Evolutionary conservation across 1,140 invertebrate species (phyloP).

Genomic region (Schmidtea mediterranea): DNA sequence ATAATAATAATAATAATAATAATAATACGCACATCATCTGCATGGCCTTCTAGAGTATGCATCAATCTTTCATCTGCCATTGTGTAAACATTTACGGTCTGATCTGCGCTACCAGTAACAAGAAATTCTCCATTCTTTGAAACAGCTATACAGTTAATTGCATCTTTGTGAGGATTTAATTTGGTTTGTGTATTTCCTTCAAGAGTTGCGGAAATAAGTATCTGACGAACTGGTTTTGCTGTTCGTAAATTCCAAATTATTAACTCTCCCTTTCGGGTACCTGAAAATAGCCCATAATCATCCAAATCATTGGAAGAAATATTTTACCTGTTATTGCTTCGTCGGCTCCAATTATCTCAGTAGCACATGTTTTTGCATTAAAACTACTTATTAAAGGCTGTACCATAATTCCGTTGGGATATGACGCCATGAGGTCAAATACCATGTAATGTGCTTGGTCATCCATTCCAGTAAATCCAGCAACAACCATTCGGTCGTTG

Average conservation of each 20-base stretch:
- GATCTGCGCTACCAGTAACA: conserved; percentile 22
- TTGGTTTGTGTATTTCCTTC: background rate
- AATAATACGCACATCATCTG: conserved; percentile 17
- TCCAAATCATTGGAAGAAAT: too few relatives aligned
- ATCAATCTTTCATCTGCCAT: conserved; percentile 18
- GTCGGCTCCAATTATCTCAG: conserved; percentile 19
- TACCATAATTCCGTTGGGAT: conserved; percentile 9
- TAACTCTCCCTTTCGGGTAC: conserved; percentile 20
- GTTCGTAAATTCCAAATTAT: conserved; percentile 22
- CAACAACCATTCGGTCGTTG: conserved; percentile 14
- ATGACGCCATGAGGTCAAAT: conserved; percentile 20
- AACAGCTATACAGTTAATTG: conserved; percentile 18
- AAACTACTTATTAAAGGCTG: conserved; percentile 18
- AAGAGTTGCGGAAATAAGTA: background rate
- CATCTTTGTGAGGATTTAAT: conserved; percentile 14
- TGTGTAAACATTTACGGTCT: conserved; percentile 22
- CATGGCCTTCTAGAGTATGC: conserved; percentile 18
- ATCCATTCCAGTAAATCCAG: conserved; percentile 21
- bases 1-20: too few relatives aligned
- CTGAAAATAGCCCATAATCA: too few relatives aligned
- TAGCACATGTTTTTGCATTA: conserved; percentile 20
- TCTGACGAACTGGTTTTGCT: conserved; percentile 14
- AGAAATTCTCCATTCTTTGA: conserved; percentile 19
- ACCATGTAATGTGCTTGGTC: conserved; percentile 24
- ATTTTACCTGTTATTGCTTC: conserved; percentile 26